Conservation (phyloP, 2,797 vertebrate genomes). For the Malacoraja senta region DNA sequence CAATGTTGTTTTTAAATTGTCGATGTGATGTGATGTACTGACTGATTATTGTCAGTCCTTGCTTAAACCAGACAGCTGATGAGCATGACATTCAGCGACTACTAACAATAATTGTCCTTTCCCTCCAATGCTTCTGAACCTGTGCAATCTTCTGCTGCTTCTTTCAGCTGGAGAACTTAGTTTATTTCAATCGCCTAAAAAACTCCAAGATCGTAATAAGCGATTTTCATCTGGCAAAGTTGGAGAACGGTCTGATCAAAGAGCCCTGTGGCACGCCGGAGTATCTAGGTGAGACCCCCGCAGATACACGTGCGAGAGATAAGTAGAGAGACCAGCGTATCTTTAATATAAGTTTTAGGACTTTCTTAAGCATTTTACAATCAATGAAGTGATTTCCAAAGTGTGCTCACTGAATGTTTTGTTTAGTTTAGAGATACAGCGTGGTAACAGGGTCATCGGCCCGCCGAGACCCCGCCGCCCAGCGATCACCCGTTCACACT, state of each 20-base stretch:
- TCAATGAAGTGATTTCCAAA: too few species aligned
- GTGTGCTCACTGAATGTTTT: too few species aligned
- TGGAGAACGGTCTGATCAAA: slow-evolving; percentile 93
- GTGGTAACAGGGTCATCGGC: too few species aligned
- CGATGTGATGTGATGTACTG: neutral
- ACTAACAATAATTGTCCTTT: slow-evolving; percentile 33
- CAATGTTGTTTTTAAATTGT: neutral
- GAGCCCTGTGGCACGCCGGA: slow-evolving; percentile 94
- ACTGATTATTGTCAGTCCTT: neutral
- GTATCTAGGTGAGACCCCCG: slow-evolving; percentile 76
- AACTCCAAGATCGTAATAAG: slow-evolving; percentile 98
- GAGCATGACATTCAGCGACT: neutral
- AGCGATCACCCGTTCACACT: too few species aligned
- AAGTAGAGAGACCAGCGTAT: too few species aligned
- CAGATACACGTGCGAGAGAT: neutral
- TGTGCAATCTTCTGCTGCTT: slow-evolving; percentile 16
- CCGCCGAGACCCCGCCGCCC: too few species aligned
- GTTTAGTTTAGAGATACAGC: too few species aligned
- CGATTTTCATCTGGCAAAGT: slow-evolving; percentile 91
- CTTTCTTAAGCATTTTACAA: too few species aligned
- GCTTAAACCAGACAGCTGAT: neutral
- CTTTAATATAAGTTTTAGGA: too few species aligned
- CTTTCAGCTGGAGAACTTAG: slow-evolving; percentile 84
- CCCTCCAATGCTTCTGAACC: neutral
- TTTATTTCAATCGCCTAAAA: slow-evolving; percentile 94